Conservation (phyloP, 2,113 vertebrate genomes). For the rat (Rattus norvegicus) region GRCr8 NC_086020.1:51254501-51255000, state of each 20-base stretch:
- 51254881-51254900: background rate
- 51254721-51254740: background rate
- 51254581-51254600: background rate
- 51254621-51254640: background rate
- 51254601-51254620: background rate
- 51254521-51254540: background rate
- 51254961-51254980: background rate
- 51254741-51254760: background rate
- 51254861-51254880: background rate
- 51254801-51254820: background rate
- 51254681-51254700: slow-evolving; percentile 8
- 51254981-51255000: background rate
- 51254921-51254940: background rate
- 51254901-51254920: background rate
- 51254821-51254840: background rate
- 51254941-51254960: background rate
- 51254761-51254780: background rate
- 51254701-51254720: slow-evolving; percentile 25
- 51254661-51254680: background rate
- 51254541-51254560: background rate
- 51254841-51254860: background rate
- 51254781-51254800: background rate
- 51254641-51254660: background rate
- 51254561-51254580: background rate
- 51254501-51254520: slow-evolving; percentile 31